phyloP scores from a whole-genome alignment of 1,140 invertebrate species.

The Potamilus streckersoni region DNA sequence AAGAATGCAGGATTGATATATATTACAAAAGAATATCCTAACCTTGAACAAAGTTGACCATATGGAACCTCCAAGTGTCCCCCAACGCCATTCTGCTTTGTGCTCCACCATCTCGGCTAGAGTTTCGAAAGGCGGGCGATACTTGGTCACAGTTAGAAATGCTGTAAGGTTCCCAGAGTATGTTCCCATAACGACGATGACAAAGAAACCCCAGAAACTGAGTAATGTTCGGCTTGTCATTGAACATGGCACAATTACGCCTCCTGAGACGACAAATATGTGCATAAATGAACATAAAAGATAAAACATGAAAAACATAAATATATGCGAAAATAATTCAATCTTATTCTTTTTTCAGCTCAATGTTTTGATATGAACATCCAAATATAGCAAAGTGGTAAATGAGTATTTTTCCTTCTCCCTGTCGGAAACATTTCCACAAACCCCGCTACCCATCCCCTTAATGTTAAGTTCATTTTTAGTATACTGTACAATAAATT shows the following conservation, averaged over 20 bases:
- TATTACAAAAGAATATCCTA: constrained; percentile 1
- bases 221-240: constrained; percentile 73
- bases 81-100: constrained; percentile 40
- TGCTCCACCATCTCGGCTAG: constrained; percentile 32
- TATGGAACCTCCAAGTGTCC: constrained; percentile 27
- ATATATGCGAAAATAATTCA: background rate
- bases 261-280: constrained; percentile 32
- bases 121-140: constrained; percentile 37
- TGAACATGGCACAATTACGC: constrained; percentile 34
- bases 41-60: constrained; percentile 33
- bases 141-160: constrained; percentile 83
- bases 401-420: background rate
- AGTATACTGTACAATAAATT: too few species aligned
- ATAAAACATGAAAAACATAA: background rate
- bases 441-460: background rate
- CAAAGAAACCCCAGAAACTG: constrained; percentile 93
- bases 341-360: background rate
- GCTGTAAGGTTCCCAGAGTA: constrained; percentile 94
- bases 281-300: background rate
- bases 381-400: background rate
- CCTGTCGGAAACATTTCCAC: background rate
- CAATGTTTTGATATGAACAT: background rate
- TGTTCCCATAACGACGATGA: constrained; percentile 89
- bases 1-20: background rate
- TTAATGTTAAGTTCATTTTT: too few species aligned